phyloP scores from a whole-genome alignment of 2,888 invertebrate species.

The Galerucella nymphaeae region DNA sequence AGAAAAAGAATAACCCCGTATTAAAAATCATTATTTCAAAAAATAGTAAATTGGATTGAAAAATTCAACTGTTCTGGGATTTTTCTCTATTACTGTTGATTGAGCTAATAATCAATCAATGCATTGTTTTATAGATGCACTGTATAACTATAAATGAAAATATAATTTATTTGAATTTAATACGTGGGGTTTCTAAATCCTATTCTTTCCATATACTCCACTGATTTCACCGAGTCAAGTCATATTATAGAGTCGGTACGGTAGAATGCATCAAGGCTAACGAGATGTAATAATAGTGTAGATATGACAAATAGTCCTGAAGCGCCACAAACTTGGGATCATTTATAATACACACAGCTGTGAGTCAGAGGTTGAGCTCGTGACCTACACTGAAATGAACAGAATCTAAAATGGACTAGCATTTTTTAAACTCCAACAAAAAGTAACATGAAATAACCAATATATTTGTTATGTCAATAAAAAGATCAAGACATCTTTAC shows the following conservation, averaged over 20 bases:
- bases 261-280: slow-evolving; percentile 47
- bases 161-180: no score
- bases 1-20: no score
- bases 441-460: slow-evolving; percentile 15
- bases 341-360: slow-evolving; percentile 67
- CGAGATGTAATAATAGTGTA: slow-evolving; percentile 65
- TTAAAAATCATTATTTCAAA: no score
- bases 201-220: background rate
- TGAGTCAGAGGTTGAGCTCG: slow-evolving; percentile 58
- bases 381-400: slow-evolving; percentile 55
- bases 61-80: no score
- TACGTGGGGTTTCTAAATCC: no score
- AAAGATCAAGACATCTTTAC: background rate
- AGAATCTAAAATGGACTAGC: slow-evolving; percentile 11
- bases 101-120: no score
- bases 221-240: background rate
- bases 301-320: slow-evolving; percentile 66
- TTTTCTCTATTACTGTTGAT: no score
- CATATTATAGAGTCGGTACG: slow-evolving; percentile 21
- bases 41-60: no score
- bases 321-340: slow-evolving; percentile 66
- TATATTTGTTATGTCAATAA: background rate
- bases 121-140: no score
- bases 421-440: slow-evolving; percentile 4
- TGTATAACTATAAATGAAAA: no score